Conservation (phyloP, 2,113 vertebrate genomes). For the Embiotoca jacksoni region DNA sequence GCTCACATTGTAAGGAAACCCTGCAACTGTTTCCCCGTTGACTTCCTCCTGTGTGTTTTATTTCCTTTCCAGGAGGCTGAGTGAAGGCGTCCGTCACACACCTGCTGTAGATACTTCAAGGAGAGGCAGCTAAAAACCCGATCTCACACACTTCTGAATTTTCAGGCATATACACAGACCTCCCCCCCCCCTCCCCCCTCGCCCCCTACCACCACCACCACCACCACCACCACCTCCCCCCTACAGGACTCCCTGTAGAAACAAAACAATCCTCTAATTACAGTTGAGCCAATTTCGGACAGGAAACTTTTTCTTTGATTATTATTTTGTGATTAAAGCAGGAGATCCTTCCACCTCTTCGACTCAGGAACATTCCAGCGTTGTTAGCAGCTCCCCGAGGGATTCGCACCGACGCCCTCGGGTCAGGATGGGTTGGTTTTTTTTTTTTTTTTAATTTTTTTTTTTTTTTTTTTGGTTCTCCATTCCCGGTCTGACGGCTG, state of each 20-base stretch:
- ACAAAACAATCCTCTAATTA: background rate
- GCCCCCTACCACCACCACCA: background rate
- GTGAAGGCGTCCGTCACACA: constrained; percentile 40
- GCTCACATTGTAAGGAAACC: too few relatives aligned
- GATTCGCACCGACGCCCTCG: background rate
- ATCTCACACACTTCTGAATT: background rate
- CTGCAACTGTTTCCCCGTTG: constrained; percentile 16
- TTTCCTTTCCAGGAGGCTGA: constrained; percentile 66
- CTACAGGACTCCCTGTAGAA: constrained; percentile 27
- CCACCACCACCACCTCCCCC: background rate
- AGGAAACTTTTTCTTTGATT: constrained; percentile 23
- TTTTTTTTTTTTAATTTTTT: too few relatives aligned
- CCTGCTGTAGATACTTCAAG: constrained; percentile 57
- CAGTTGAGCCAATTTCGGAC: constrained; percentile 10
- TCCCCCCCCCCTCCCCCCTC: constrained; percentile 10
- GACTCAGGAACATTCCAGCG: constrained; percentile 61
- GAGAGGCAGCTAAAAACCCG: constrained; percentile 55
- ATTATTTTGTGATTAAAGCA: constrained; percentile 7
- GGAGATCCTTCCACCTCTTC: constrained; percentile 25
- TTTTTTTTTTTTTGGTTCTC: too few relatives aligned
- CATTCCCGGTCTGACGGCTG: too few relatives aligned
- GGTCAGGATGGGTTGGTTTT: too few relatives aligned
- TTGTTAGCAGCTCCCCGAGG: constrained; percentile 3
- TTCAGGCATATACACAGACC: constrained; percentile 41
- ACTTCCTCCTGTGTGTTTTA: constrained; percentile 8